Evolutionary conservation across 2,888 invertebrate genomes (phyloP).

Genomic region (Oscheius sp.): DNA sequence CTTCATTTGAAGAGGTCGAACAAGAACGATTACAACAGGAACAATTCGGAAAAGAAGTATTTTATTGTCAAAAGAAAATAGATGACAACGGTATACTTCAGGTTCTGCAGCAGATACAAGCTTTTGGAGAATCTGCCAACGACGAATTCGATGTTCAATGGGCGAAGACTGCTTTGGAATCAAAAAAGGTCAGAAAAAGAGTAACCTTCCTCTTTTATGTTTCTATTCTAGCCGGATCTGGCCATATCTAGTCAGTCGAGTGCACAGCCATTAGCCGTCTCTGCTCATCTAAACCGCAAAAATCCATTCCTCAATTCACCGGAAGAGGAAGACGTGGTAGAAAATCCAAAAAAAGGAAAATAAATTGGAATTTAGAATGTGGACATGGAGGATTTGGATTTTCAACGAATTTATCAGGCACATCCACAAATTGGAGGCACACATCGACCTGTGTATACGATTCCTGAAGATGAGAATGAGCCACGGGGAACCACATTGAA

Average conservation of each 20-base stretch:
- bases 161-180: constrained; percentile 51
- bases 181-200: constrained; percentile 7
- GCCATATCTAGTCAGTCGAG: background rate
- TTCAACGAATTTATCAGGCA: constrained; percentile 43
- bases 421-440: constrained; percentile 34
- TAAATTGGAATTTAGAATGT: constrained; percentile 48
- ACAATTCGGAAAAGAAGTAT: constrained; percentile 62
- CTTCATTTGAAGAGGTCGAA: constrained; percentile 64
- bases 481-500: constrained; percentile 58
- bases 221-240: background rate
- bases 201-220: background rate
- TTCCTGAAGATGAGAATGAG: constrained; percentile 72
- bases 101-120: constrained; percentile 62
- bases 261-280: constrained; percentile 27
- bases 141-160: constrained; percentile 73
- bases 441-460: constrained; percentile 73
- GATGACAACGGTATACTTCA: constrained; percentile 16
- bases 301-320: constrained; percentile 68
- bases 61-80: background rate
- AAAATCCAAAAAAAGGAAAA: too few species aligned
- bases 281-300: constrained; percentile 23
- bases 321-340: constrained; percentile 66
- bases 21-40: constrained; percentile 64
- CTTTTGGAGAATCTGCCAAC: constrained; percentile 72
- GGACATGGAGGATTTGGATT: constrained; percentile 64